A percentile compares a stretch with the other conserved stretches of the same genome.
phyloP scores from a whole-genome alignment of 2,888 invertebrate genomes.

The Drepana falcataria region DNA sequence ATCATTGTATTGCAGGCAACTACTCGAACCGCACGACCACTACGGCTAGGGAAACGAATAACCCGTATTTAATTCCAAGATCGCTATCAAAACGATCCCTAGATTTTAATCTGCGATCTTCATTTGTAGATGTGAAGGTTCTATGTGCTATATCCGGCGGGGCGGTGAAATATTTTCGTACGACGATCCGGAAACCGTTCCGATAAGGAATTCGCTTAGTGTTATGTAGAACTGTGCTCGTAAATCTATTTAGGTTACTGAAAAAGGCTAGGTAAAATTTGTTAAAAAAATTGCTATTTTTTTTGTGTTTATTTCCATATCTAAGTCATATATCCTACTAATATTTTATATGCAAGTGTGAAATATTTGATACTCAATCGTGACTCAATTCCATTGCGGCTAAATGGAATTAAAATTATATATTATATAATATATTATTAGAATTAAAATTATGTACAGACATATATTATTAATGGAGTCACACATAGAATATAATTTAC shows the following conservation, averaged over 20 bases:
- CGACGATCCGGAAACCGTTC: slow-evolving; percentile 4
- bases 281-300: slow-evolving; percentile 1
- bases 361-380: too few species aligned
- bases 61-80: neutral
- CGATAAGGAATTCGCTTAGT: slow-evolving; percentile 2
- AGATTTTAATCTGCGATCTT: neutral
- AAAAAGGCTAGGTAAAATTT: slow-evolving; percentile 3
- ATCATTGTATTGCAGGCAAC: too few species aligned
- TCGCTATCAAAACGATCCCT: neutral
- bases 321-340: too few species aligned
- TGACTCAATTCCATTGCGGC: too few species aligned
- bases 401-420: too few species aligned
- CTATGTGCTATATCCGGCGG: slow-evolving; percentile 1
- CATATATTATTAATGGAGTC: too few species aligned
- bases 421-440: too few species aligned
- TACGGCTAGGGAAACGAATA: neutral
- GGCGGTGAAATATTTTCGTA: slow-evolving; percentile 11
- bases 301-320: slow-evolving; percentile 2
- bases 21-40: too few species aligned
- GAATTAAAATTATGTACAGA: too few species aligned
- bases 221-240: slow-evolving; percentile 19
- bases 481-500: too few species aligned
- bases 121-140: slow-evolving; percentile 5
- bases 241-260: slow-evolving; percentile 23
- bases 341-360: too few species aligned